These are phyloP conservation scores for Paraplagusia blochii DNA, from an alignment of 2,113 vertebrate genomes.

Conservation along the genomic window DNA sequence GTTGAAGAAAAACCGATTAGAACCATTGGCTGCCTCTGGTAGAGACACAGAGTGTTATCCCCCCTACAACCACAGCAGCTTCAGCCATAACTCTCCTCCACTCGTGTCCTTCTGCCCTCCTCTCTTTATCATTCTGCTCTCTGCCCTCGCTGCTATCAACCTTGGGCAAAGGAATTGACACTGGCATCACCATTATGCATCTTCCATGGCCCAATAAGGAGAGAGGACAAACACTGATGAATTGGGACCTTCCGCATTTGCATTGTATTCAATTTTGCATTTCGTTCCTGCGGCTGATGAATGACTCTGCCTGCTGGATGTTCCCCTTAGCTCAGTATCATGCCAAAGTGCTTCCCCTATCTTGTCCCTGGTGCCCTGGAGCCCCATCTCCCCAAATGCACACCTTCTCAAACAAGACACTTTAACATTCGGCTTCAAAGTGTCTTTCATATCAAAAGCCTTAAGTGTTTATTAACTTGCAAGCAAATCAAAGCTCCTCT, in stretches of 20 bases:
- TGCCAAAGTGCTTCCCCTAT: conserved; percentile 6
- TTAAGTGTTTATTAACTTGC: conserved; percentile 11
- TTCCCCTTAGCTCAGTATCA: conserved; percentile 27
- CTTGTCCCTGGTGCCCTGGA: conserved; percentile 1
- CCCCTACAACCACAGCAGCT: conserved; percentile 15
- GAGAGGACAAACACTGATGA: conserved; percentile 48
- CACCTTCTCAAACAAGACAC: conserved; percentile 6
- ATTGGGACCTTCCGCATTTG: conserved; percentile 46
- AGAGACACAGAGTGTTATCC: neutral
- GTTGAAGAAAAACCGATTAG: too few relatives aligned
- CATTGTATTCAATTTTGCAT: conserved; percentile 56
- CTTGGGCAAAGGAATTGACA: conserved; percentile 24
- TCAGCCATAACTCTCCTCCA: conserved; percentile 17
- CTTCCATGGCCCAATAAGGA: conserved; percentile 29
- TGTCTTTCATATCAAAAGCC: neutral
- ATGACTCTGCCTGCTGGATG: conserved; percentile 34
- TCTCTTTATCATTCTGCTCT: conserved; percentile 23
- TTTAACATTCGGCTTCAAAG: neutral
- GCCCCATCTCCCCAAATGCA: neutral
- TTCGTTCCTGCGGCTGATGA: conserved; percentile 55
- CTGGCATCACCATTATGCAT: conserved; percentile 19
- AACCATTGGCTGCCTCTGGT: neutral
- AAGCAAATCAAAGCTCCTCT: neutral
- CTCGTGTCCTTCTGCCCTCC: conserved; percentile 23
- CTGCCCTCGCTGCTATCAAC: conserved; percentile 32